Conservation (phyloP, 2,888 invertebrate genomes). For the Cataglyphis cursor region DNA sequence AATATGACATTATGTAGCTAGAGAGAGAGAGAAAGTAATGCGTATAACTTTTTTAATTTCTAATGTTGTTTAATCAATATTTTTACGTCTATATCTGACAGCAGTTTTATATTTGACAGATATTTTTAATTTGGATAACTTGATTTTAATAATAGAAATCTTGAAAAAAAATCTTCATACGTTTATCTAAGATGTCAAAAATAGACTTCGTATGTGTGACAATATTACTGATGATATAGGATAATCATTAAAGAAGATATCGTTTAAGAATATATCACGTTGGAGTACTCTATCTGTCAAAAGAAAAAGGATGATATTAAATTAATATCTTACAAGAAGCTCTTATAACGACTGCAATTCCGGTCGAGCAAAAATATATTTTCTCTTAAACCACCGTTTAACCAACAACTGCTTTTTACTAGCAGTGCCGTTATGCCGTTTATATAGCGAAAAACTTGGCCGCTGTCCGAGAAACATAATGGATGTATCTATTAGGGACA, state of each 20-base stretch:
- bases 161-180: neutral
- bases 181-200: neutral
- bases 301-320: conserved; percentile 5
- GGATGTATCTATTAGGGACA: conserved; percentile 59
- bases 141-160: neutral
- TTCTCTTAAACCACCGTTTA: conserved; percentile 19
- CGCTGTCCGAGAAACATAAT: conserved; percentile 50
- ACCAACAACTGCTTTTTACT: conserved; percentile 58
- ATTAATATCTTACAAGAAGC: conserved; percentile 37
- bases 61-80: no score
- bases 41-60: neutral
- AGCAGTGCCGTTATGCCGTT: conserved; percentile 67
- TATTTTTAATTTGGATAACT: neutral
- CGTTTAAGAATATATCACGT: neutral
- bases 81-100: neutral
- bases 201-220: neutral
- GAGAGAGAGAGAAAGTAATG: no score
- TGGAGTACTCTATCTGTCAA: neutral
- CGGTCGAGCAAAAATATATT: conserved; percentile 38
- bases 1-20: neutral
- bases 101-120: neutral
- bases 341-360: conserved; percentile 41
- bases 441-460: conserved; percentile 63
- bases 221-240: neutral
- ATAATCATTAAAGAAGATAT: neutral